Evolutionary conservation across 2,113 vertebrate species (phyloP), one percentile per base, ranked within the genome.

Genomic region (Monopterus albus): DNA sequence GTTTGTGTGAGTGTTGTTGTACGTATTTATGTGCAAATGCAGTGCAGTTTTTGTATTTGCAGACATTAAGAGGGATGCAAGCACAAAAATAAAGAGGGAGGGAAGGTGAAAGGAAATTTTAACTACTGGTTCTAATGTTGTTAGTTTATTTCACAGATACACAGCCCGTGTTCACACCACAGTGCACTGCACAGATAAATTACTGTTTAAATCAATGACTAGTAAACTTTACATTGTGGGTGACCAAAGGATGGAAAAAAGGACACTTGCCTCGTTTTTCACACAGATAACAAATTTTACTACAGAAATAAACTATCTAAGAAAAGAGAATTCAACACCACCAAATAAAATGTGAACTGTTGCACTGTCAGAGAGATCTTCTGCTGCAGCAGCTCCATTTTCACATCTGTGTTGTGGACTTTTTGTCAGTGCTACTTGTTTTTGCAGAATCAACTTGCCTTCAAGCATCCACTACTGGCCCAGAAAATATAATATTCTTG

Each of bases 91-190:
- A 46, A 31, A 31, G 43, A 31, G 10, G 20, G 33, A 47, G 33
- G 42, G 20, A 11, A 35, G 20, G 46, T 11, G 40, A 59, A 17
- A 31, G 55, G 23, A 42, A 39, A 17, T 38, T 2, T 25, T 43
- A 21, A 67, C 40, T 56, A 68, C 53, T 45, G 29, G 10, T 56
- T 61, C 60, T 43, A 1, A 0, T 43, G 58, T 8, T 52, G 46
- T 42, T 10, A 50, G 42, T 75, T 61, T 31, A 49, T 57, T 69
- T 57, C 61, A 28, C 25, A 40, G 31, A 61, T 29, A 25, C 25
- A 42, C 45, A 14, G 23, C 39, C 40, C 36, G 36, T 12, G 29
- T 18, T 29, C 10, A 18, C 2, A 2, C 13, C 14, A 45, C 66
- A 28, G 10, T 23, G 38, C 31, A 51, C 26, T 8, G 43, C 29